Percentiles rank a stretch among this genome's conserved stretches.
Evolutionary conservation across 1,140 invertebrate genomes (phyloP).

Genomic region (Holcopasites calliopsidis): DNA sequence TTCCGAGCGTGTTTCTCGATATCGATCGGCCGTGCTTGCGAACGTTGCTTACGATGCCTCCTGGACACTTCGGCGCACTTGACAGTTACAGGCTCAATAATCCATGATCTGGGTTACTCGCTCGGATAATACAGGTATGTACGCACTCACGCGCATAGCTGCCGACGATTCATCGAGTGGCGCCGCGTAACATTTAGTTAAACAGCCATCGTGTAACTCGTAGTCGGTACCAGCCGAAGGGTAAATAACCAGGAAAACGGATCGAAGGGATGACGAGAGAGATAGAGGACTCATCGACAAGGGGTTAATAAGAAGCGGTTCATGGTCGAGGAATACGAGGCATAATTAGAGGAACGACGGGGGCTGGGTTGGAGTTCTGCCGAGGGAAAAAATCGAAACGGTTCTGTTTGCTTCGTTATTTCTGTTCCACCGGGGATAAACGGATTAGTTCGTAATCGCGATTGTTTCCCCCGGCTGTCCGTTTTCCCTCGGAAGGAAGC

Average conservation of each 20-base stretch:
- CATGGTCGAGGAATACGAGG: not conserved
- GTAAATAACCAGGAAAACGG: not conserved
- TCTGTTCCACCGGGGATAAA: constrained; percentile 6
- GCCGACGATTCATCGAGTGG: constrained; percentile 23
- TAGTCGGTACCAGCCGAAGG: constrained; percentile 5
- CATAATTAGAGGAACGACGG: constrained; percentile 17
- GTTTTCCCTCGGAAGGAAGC: too few relatives aligned
- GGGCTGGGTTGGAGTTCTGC: not conserved
- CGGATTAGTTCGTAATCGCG: constrained; percentile 19
- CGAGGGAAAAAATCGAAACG: not conserved
- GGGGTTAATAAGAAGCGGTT: constrained; percentile 27
- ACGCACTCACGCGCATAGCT: too few relatives aligned
- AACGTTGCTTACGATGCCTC: constrained; percentile 47
- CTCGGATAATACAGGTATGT: constrained; percentile 31
- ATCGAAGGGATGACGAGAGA: not conserved
- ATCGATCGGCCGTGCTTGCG: constrained; percentile 47
- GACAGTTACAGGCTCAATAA: constrained; percentile 56
- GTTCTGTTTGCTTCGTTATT: constrained; percentile 20
- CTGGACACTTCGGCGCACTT: constrained; percentile 37
- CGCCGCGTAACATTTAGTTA: constrained; percentile 16
- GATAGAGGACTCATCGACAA: not conserved
- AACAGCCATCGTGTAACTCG: constrained; percentile 9
- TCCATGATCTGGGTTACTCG: constrained; percentile 41
- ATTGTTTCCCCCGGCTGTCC: not conserved
- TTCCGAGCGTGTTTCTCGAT: constrained; percentile 40